Conservation (phyloP, 1,140 invertebrate genomes). For the Drosophila sechellia region DNA sequence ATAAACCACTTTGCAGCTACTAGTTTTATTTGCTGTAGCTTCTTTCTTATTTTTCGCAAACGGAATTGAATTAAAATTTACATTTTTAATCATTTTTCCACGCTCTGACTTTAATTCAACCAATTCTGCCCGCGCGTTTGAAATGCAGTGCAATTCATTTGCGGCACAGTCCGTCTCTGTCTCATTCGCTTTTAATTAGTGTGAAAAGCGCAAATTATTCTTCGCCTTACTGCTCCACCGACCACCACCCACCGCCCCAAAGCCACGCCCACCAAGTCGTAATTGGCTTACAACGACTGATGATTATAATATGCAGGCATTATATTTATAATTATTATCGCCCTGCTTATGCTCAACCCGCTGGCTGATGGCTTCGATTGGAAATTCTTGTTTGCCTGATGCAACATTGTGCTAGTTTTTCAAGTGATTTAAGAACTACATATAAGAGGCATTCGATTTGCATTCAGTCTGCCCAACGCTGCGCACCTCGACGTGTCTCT, state of each 20-base stretch:
- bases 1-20: conserved; percentile 79
- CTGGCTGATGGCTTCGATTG: conserved; percentile 9
- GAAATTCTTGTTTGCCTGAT: conserved; percentile 34
- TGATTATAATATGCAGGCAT: conserved; percentile 63
- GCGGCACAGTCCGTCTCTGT: conserved; percentile 38
- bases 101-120: conserved; percentile 67
- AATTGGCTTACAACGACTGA: conserved; percentile 77
- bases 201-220: conserved; percentile 80
- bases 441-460: neutral
- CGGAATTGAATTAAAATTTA: conserved; percentile 80
- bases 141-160: conserved; percentile 63
- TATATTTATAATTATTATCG: conserved; percentile 50
- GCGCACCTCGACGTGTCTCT: conserved; percentile 14
- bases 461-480: conserved; percentile 32
- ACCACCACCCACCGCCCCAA: neutral
- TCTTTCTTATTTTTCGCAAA: conserved; percentile 42
- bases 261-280: conserved; percentile 30
- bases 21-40: conserved; percentile 51
- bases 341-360: conserved; percentile 21
- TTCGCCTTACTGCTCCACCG: conserved; percentile 12
- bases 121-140: conserved; percentile 2
- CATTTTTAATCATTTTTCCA: conserved; percentile 78
- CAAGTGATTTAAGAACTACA: neutral
- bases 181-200: conserved; percentile 77
- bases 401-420: conserved; percentile 39